These are phyloP conservation scores for Monomorium pharaonis DNA, from an alignment of 1,140 invertebrate species.

Conservation along the genomic window DNA sequence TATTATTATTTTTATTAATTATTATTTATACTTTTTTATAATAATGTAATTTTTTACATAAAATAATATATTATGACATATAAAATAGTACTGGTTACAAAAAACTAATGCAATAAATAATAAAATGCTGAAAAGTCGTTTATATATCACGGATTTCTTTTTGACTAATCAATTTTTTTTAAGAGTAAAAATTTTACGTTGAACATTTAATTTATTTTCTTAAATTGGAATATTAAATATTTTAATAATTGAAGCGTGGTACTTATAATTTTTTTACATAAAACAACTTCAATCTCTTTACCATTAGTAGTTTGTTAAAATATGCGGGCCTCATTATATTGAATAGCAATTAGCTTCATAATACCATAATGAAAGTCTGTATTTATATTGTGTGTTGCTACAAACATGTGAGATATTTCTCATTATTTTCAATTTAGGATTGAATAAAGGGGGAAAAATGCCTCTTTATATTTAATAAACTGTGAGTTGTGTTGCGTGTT, in stretches of 20 bases:
- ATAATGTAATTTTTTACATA: background rate
- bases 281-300: background rate
- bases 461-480: no score
- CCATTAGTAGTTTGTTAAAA: background rate
- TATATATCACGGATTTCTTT: no score
- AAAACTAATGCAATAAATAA: background rate
- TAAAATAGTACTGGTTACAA: background rate
- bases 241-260: background rate
- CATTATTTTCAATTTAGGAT: constrained; percentile 80
- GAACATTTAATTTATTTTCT: background rate
- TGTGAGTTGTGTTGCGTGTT: background rate
- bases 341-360: background rate
- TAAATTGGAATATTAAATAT: background rate
- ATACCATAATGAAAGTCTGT: background rate
- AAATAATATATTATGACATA: background rate
- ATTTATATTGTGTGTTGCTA: background rate
- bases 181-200: background rate
- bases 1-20: background rate
- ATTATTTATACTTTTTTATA: background rate
- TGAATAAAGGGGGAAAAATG: no score
- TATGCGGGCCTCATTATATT: background rate
- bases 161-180: background rate
- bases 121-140: no score
- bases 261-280: background rate
- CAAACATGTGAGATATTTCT: constrained; percentile 45